Evolutionary conservation across 1,140 invertebrate species (phyloP).

Genomic region (Hirudo medicinalis): DNA sequence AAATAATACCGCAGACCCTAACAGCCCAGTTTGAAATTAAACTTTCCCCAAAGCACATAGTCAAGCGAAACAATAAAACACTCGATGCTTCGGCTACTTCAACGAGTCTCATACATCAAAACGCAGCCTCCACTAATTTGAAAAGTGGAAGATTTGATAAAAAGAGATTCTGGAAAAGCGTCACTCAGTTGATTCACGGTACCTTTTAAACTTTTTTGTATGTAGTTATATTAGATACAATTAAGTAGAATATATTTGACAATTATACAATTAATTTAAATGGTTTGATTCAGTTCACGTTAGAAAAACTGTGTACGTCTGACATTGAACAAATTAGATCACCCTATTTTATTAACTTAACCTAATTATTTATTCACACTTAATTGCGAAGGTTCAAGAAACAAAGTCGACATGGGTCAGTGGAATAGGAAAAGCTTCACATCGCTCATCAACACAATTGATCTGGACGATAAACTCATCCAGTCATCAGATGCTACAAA

Average conservation of each 20-base stretch:
- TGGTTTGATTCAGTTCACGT: no score
- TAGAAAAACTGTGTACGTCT: no score
- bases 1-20: constrained; percentile 2
- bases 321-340: no score
- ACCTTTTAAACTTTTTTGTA: background rate
- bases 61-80: background rate
- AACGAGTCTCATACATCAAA: background rate
- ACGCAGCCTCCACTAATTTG: background rate
- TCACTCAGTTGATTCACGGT: constrained; percentile 4
- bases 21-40: constrained; percentile 3
- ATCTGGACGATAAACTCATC: background rate
- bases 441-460: background rate
- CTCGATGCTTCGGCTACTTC: background rate
- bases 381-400: background rate
- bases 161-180: constrained; percentile 11
- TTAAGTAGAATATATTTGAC: no score
- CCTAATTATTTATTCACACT: background rate
- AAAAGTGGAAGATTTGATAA: constrained; percentile 1
- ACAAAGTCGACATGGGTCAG: background rate
- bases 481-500: background rate
- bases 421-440: constrained; percentile 12
- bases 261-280: no score
- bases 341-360: no score
- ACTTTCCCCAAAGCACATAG: background rate
- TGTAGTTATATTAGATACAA: background rate